These are phyloP conservation scores for Orchesella flavescens DNA, from an alignment of 2,888 invertebrate genomes.

Conservation along the genomic window DNA sequence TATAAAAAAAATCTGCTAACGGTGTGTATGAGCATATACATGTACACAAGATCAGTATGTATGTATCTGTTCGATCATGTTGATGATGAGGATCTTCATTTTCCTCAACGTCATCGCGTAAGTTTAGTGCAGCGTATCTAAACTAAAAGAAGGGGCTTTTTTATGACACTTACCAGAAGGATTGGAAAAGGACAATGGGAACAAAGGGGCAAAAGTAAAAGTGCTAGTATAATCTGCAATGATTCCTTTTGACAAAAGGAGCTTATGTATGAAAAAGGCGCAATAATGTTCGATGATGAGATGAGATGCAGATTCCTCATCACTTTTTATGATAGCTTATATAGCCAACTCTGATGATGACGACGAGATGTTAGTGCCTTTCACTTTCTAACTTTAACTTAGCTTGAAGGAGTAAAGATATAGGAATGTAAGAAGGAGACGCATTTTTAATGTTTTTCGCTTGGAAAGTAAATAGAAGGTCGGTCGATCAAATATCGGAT, in stretches of 20 bases:
- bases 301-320: constrained; percentile 59
- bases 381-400: constrained; percentile 30
- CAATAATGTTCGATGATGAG: constrained; percentile 24
- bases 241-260: constrained; percentile 52
- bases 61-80: not conserved
- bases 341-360: constrained; percentile 8
- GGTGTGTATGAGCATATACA: constrained; percentile 8
- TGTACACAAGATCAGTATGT: not conserved
- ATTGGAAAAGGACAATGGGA: constrained; percentile 50
- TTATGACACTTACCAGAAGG: constrained; percentile 51
- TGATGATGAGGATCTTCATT: constrained; percentile 33
- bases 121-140: constrained; percentile 36
- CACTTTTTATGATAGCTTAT: constrained; percentile 38
- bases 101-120: constrained; percentile 15
- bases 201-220: constrained; percentile 50
- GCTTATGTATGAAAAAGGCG: constrained; percentile 30
- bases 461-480: not conserved
- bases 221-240: constrained; percentile 60
- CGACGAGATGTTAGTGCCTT: constrained; percentile 1
- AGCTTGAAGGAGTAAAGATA: not conserved
- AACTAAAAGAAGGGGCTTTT: constrained; percentile 40
- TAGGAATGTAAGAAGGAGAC: not conserved
- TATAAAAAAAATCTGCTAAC: constrained; percentile 16
- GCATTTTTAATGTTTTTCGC: constrained; percentile 1
- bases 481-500: no score